phyloP scores from a whole-genome alignment of 2,888 invertebrate species.

The Creontiades dilutus region DNA sequence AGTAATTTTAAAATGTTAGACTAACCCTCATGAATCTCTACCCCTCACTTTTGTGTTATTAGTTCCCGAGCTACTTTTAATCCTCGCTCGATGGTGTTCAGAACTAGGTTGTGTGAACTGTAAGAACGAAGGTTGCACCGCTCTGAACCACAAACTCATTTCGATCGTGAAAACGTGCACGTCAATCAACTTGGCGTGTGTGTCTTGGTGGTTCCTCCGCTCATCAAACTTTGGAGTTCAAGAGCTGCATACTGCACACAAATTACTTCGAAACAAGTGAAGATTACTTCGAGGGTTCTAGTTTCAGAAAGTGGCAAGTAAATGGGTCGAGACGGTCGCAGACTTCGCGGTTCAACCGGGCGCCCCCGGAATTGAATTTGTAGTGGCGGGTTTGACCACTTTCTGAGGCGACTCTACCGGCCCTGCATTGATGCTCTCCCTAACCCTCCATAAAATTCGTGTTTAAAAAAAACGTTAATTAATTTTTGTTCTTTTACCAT shows the following conservation, averaged over 20 bases:
- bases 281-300: constrained; percentile 22
- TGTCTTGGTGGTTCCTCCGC: neutral
- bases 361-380: neutral
- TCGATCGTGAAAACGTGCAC: neutral
- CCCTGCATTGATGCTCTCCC: no score
- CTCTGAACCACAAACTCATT: neutral
- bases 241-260: constrained; percentile 46
- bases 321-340: constrained; percentile 4
- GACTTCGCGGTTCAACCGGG: neutral
- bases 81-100: no score
- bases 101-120: no score
- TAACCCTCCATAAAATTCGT: no score
- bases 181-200: constrained; percentile 23
- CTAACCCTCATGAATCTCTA: no score
- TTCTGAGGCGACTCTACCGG: no score
- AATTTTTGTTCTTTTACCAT: no score
- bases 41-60: no score
- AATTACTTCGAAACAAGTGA: constrained; percentile 31
- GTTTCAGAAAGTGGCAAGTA: neutral
- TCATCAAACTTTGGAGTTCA: constrained; percentile 44
- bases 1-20: no score
- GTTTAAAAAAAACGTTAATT: no score
- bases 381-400: neutral
- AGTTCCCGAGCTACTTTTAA: no score
- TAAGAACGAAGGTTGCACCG: no score